A percentile compares a stretch with the other conserved stretches of the same genome.
These are phyloP conservation scores for Lemur catta DNA, from an alignment of 2,797 vertebrate species.

Conservation along the genomic window DNA sequence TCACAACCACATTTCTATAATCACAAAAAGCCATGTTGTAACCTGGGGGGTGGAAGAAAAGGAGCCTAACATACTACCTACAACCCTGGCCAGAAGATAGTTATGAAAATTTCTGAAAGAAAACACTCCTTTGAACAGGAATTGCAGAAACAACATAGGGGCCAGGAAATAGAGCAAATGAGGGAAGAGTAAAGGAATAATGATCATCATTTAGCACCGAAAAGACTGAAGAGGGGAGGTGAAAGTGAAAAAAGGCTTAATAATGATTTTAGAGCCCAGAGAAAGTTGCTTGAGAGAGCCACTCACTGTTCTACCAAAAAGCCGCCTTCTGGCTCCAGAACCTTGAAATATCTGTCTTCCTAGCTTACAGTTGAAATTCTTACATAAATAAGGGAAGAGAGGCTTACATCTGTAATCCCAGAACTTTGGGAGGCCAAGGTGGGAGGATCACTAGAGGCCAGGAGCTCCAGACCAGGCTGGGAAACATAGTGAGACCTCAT, in stretches of 20 bases:
- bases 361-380: neutral
- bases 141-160: conserved; percentile 42
- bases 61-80: conserved; percentile 20
- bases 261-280: conserved; percentile 11
- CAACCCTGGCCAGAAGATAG: conserved; percentile 9
- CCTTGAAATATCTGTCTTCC: conserved; percentile 35
- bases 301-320: conserved; percentile 20
- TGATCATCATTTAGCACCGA: neutral
- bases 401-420: neutral
- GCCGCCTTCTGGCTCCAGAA: neutral
- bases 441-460: neutral
- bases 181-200: conserved; percentile 41
- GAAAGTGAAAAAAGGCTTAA: neutral
- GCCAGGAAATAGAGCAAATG: neutral
- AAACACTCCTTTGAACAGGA: conserved; percentile 54
- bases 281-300: neutral
- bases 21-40: neutral
- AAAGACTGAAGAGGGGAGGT: neutral
- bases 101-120: conserved; percentile 37
- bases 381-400: neutral
- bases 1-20: neutral
- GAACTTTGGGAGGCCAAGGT: neutral
- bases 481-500: neutral
- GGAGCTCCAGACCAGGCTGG: neutral
- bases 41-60: neutral